Evolutionary conservation across 2,888 invertebrate species (phyloP), one percentile per base, ranked within the genome.

Genomic region (Amphipyra tragopoginis): DNA sequence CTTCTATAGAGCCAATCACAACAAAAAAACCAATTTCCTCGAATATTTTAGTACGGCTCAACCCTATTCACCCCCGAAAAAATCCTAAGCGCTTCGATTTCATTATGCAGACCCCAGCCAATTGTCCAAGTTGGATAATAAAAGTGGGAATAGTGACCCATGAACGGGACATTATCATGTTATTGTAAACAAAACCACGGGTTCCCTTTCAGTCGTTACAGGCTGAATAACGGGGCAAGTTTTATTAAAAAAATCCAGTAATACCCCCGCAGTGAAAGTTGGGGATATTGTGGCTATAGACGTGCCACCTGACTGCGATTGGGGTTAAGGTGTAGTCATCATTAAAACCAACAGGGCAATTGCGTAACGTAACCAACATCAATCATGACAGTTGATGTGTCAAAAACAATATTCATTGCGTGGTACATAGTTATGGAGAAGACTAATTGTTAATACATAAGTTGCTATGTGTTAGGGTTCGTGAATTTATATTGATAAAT

Each of bases 181-280:
- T 79, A 78, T 78, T 78, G 77, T 78, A 69, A 78, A 78, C 80
- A 78, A 74, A 77, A 71, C 66, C 77, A 55, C 64, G 65, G 61
- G 26, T 48, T 65, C 49, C 38, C 60, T 60, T 61, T 59, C 34
- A 51, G 49, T 52, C 63, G 60, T 68, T 64, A 76, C 61, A 14
- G 52, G 33, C 51, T 67, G 79, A 76, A 56, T 79, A 79, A 77
- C 61, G 71, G 44, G 43, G 21, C 39, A 77, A 77, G 77, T 77
- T 79, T 68, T 76, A 77, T 79, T 73, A 74, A 77, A 79, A 79
- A 79, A 76, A 21, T 49, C 54, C 47, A 29, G n/a, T 26, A 54
- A 55, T 58, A 57, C 54, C 57, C 50, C 59, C 56, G 61, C 49
- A 36, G 15, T 38, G 8, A 47, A 52, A 50, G 52, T 62, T 70